Percentiles rank a stretch among this genome's conserved stretches.
These are phyloP conservation scores for Maniola jurtina DNA, from an alignment of 1,140 invertebrate genomes.

Conservation along the genomic window DNA sequence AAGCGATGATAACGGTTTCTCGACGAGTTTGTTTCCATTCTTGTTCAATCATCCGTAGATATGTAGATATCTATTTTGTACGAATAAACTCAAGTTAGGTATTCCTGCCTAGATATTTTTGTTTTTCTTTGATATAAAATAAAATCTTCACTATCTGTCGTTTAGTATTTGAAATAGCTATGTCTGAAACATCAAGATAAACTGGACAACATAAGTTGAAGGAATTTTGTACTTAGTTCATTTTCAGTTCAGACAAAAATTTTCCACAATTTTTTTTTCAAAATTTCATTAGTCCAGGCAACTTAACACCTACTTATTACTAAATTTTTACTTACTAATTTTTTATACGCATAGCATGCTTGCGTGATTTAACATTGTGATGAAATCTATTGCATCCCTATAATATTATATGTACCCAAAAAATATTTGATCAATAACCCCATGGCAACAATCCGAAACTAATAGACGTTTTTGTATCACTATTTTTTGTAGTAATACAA, in stretches of 20 bases:
- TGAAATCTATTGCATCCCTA: too few species aligned
- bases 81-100: not conserved
- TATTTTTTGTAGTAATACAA: not conserved
- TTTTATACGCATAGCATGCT: too few species aligned
- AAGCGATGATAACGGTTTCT: conserved; percentile 47
- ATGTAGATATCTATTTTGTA: not conserved
- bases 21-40: conserved; percentile 32
- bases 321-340: not conserved
- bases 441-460: conserved; percentile 24
- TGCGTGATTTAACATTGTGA: too few species aligned
- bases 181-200: not conserved
- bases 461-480: not conserved
- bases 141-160: not conserved
- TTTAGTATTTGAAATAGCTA: not conserved
- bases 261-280: too few species aligned
- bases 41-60: conserved; percentile 25
- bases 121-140: not conserved
- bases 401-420: not conserved
- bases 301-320: too few species aligned
- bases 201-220: too few species aligned
- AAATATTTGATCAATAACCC: conserved; percentile 34
- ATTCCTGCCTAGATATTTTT: not conserved
- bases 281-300: too few species aligned
- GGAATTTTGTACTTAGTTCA: too few species aligned
- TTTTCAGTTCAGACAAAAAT: too few species aligned